phyloP scores from a whole-genome alignment of 2,113 vertebrate genomes.

The Blennius ocellaris region DNA sequence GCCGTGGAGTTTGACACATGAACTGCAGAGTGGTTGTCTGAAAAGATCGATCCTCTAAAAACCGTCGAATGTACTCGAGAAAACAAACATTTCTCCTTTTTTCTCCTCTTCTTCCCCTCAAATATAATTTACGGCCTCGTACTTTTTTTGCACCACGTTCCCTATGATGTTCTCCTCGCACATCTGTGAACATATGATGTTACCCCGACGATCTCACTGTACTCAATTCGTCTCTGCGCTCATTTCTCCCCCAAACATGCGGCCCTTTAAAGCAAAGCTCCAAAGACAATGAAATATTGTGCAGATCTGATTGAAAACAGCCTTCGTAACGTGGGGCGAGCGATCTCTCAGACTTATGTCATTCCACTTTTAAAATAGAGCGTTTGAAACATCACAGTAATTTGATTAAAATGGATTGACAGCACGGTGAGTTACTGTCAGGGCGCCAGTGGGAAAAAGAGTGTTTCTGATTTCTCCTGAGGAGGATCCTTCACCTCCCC shows the following conservation, averaged over 20 bases:
- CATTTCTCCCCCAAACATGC: conserved; percentile 44
- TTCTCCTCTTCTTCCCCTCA: conserved; percentile 13
- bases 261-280: conserved; percentile 55
- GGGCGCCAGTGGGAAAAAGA: conserved; percentile 65
- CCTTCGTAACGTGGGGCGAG: conserved; percentile 54
- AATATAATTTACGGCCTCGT: conserved; percentile 44
- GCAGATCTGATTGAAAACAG: conserved; percentile 71
- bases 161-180: conserved; percentile 34
- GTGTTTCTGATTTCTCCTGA: conserved; percentile 71
- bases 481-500: conserved; percentile 62
- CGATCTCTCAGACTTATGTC: conserved; percentile 60
- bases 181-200: conserved; percentile 34
- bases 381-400: conserved; percentile 69
- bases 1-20: background rate
- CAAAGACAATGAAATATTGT: conserved; percentile 64
- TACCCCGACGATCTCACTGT: conserved; percentile 39
- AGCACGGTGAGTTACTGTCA: conserved; percentile 63
- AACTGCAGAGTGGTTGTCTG: background rate
- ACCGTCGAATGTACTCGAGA: conserved; percentile 29
- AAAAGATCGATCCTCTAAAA: background rate
- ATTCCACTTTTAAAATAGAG: conserved; percentile 65
- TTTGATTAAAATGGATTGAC: conserved; percentile 76
- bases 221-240: conserved; percentile 50
- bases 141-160: conserved; percentile 44
- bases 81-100: conserved; percentile 50